These are phyloP conservation scores for Ardeotis arabs DNA, from an alignment of 2,113 vertebrate genomes.

Conservation along the genomic window DNA sequence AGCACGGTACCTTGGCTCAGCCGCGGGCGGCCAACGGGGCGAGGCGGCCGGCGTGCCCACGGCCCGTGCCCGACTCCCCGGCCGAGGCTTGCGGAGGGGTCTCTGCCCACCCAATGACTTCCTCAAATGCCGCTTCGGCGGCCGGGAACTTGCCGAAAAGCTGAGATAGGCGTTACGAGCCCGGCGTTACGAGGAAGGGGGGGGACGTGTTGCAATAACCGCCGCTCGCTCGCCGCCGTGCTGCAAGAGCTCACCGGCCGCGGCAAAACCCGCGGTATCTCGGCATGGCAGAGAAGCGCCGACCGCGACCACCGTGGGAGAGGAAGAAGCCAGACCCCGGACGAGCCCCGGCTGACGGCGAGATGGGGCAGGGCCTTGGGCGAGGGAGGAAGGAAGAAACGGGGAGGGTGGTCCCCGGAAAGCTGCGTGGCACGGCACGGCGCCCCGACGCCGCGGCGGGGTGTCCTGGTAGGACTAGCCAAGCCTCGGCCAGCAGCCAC, in stretches of 20 bases:
- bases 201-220: not conserved
- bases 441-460: not conserved
- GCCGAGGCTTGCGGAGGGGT: not conserved
- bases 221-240: too few relatives aligned
- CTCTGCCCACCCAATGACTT: not conserved
- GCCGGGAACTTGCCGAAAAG: not conserved
- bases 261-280: too few relatives aligned
- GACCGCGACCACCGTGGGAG: not conserved
- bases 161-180: not conserved
- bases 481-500: not conserved
- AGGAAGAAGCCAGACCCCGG: not conserved
- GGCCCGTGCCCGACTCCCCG: not conserved
- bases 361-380: not conserved
- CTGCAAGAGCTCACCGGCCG: not conserved
- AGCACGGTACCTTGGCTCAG: not conserved
- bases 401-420: not conserved
- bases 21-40: not conserved
- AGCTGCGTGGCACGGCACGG: not conserved
- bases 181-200: not conserved
- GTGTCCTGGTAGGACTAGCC: accelerated
- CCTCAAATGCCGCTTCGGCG: not conserved
- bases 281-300: accelerated
- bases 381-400: not conserved
- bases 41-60: not conserved
- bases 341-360: not conserved